Base-by-base conservation (phyloP, 2,797 vertebrate species). In the Carduelis carduelis region DNA sequence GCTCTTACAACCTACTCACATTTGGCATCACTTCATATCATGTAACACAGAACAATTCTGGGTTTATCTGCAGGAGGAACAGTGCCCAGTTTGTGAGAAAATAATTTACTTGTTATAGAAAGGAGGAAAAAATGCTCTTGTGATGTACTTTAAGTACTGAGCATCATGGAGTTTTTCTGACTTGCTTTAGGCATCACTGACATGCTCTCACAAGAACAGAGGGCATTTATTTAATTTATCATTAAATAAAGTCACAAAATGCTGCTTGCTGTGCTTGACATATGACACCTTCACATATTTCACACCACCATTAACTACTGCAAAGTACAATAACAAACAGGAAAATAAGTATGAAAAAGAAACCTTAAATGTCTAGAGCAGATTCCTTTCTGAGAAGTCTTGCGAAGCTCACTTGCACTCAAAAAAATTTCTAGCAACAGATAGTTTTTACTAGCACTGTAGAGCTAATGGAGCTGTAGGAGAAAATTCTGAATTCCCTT, bases 401-500 rank as follows among this genome's bases (percentile, higher is more conserved):
- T 76, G 61, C 47, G 65, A 72, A 89, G 18, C 16, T 56, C 63
- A 56, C 37, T 86, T 66, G 52, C 66, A 30, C 66, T 87, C 3
- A 87, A 74, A 87, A 81, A 81, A 87, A 35, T 11, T 57, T 37
- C 63, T 79, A 89, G 72, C 27, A 77, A 95, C 70, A 83, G 92
- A 63, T 91, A 78, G 44, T 56, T 96, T 90, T 90, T 93, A 92
- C 77, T 87, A 89, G 90, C 52, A 46, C 49, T 84, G 70, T 65
- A 84, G 71, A 95, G 34, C 83, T 96, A 92, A 96, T 83, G 81
- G 90, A 87, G 27, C 59, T 93, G 47, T 53, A 91, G 90, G 80
- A 94, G 75, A 89, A 75, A 94, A 60, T 30, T 79, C 74, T 84
- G 83, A 71, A 94, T 95, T 95, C 77, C 19, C 94, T 92, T 93